Evolutionary conservation across 2,113 vertebrate species (phyloP).

Genomic region (Protobothrops mucrosquamatus): DNA sequence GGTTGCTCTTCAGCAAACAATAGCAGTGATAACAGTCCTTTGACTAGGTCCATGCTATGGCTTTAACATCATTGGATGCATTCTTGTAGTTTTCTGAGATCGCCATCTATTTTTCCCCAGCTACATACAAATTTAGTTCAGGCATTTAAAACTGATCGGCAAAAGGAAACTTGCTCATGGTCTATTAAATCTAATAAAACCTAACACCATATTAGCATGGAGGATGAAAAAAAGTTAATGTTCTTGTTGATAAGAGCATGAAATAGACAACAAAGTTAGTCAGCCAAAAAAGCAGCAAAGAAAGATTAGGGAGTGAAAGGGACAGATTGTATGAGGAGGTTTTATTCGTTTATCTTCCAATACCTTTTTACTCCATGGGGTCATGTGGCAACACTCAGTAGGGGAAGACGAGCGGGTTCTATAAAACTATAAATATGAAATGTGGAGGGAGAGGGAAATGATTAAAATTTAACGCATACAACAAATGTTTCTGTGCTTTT

Average conservation of each 20-base stretch:
- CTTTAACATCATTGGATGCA: constrained; percentile 13
- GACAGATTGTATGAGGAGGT: constrained; percentile 60
- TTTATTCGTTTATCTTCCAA: constrained; percentile 68
- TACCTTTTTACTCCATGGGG: constrained; percentile 99
- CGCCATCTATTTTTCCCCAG: constrained; percentile 4
- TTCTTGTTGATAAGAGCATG: constrained; percentile 22
- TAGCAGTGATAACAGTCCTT: constrained; percentile 47
- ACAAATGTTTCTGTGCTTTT: constrained; percentile 27
- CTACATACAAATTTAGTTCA: neutral
- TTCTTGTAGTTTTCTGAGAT: constrained; percentile 33
- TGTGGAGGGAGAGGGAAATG: constrained; percentile 65
- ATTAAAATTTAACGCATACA: constrained; percentile 63
- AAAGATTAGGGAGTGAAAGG: constrained; percentile 53
- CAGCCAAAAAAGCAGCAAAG: constrained; percentile 62
- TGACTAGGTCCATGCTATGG: constrained; percentile 34
- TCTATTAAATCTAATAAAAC: constrained; percentile 39
- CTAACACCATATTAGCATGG: constrained; percentile 1
- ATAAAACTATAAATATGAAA: constrained; percentile 89
- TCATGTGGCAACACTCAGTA: constrained; percentile 95
- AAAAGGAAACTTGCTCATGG: neutral
- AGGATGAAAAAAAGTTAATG: neutral
- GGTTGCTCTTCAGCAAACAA: constrained; percentile 56
- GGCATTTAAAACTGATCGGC: constrained; percentile 17
- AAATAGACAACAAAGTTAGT: constrained; percentile 47
- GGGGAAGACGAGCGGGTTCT: constrained; percentile 90